Conservation (phyloP, 1,140 invertebrate species). For the Oncopodura yosiiana region DNA sequence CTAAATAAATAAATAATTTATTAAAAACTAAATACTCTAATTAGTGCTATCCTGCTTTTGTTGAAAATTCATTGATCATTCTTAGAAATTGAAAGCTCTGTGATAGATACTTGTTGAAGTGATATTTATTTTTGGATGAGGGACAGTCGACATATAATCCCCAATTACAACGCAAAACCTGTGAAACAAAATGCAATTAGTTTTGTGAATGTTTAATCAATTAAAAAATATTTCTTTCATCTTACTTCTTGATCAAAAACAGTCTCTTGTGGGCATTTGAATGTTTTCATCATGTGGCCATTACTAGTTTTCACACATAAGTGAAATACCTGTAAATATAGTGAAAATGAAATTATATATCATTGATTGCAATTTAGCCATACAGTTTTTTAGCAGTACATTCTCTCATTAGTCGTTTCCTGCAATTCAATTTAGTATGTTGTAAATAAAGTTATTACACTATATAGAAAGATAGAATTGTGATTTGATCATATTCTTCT, state of each 20-base stretch:
- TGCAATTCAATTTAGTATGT: too few relatives aligned
- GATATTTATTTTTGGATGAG: slow-evolving; percentile 63
- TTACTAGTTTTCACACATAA: slow-evolving; percentile 80
- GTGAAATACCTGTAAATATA: slow-evolving; percentile 64
- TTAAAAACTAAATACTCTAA: too few relatives aligned
- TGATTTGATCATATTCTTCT: too few relatives aligned
- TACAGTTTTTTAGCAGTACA: background rate
- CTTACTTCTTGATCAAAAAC: slow-evolving; percentile 55
- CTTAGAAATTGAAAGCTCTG: slow-evolving; percentile 86
- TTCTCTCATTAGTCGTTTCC: background rate
- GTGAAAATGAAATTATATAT: slow-evolving; percentile 1
- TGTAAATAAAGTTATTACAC: too few relatives aligned
- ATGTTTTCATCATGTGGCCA: slow-evolving; percentile 76
- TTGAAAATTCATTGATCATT: slow-evolving; percentile 72
- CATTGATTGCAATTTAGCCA: background rate
- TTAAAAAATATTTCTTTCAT: slow-evolving; percentile 1
- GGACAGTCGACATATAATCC: slow-evolving; percentile 85
- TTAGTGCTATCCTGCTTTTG: too few relatives aligned
- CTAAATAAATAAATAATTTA: too few relatives aligned
- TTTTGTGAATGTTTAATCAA: background rate
- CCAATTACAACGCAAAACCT: slow-evolving; percentile 82
- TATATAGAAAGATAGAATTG: too few relatives aligned
- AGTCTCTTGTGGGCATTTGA: slow-evolving; percentile 76
- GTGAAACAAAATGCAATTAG: slow-evolving; percentile 44
- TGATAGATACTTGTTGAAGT: slow-evolving; percentile 78